These are phyloP conservation scores for Chymomyza amoena DNA, from an alignment of 2,888 invertebrate species.

Conservation along the genomic window DNA sequence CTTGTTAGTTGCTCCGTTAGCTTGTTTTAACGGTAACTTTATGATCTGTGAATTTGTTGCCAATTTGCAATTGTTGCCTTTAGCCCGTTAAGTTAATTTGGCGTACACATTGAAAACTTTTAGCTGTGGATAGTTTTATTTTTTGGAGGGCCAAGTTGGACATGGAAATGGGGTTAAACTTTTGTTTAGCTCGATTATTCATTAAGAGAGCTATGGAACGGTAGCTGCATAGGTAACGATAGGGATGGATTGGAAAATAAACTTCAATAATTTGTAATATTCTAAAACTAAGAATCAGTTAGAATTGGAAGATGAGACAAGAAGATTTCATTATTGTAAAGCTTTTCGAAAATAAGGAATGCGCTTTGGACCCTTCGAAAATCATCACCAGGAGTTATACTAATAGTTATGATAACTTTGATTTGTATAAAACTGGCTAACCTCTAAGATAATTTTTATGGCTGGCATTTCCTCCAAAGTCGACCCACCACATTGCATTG, in stretches of 20 bases:
- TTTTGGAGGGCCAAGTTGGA: neutral
- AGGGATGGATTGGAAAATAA: too few species aligned
- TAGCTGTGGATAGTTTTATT: neutral
- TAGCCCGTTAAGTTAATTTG: slow-evolving; percentile 69
- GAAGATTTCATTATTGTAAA: too few species aligned
- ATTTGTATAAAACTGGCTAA: too few species aligned
- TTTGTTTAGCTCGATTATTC: neutral
- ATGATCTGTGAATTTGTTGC: slow-evolving; percentile 70
- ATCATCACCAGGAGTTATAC: too few species aligned
- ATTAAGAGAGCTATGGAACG: too few species aligned
- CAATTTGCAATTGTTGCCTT: slow-evolving; percentile 68
- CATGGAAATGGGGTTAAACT: neutral
- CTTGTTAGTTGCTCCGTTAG: slow-evolving; percentile 9
- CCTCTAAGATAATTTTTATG: too few species aligned
- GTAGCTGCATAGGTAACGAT: neutral
- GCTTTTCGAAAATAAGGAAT: too few species aligned
- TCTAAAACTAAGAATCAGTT: too few species aligned
- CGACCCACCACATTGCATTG: slow-evolving; percentile 47
- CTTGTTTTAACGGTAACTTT: slow-evolving; percentile 54
- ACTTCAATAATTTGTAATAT: too few species aligned
- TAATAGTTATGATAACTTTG: too few species aligned
- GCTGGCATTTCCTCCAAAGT: slow-evolving; percentile 11
- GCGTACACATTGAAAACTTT: slow-evolving; percentile 7
- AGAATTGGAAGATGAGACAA: too few species aligned
- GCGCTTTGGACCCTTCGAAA: too few species aligned